Percentiles rank a stretch among this genome's conserved stretches.
Evolutionary conservation across 1,140 invertebrate genomes (phyloP).

Genomic region (Periplaneta americana): DNA sequence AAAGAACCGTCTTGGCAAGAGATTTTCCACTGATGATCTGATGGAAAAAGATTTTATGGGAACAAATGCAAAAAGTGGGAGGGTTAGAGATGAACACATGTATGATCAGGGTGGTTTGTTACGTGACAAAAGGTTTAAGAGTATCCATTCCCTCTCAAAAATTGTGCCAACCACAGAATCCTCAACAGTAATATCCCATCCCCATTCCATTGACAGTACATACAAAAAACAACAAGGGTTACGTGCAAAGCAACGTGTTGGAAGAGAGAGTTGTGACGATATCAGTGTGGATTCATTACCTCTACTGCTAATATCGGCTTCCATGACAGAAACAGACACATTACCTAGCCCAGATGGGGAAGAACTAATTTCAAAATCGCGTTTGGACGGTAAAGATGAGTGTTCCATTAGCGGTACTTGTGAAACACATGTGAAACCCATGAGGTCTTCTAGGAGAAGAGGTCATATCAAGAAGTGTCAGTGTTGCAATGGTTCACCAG

Average conservation of each 20-base stretch:
- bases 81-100: not conserved
- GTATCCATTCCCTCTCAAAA: not conserved
- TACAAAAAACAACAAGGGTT: not conserved
- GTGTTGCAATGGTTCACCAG: conserved; percentile 18
- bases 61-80: not conserved
- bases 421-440: conserved; percentile 5
- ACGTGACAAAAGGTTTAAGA: not conserved
- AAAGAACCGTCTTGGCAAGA: not conserved
- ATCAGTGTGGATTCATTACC: not conserved
- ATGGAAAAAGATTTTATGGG: not conserved
- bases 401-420: not conserved
- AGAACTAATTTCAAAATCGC: not conserved
- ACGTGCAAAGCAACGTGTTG: not conserved
- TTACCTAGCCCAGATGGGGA: not conserved
- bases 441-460: conserved; percentile 9
- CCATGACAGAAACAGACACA: not conserved
- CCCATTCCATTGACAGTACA: not conserved
- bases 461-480: conserved; percentile 18
- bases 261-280: not conserved
- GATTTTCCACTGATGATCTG: not conserved
- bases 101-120: no score
- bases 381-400: not conserved
- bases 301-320: not conserved
- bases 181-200: not conserved
- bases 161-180: not conserved